Evolutionary conservation across 2,888 invertebrate species (phyloP).

Genomic region (Malthinus flaveolus): DNA sequence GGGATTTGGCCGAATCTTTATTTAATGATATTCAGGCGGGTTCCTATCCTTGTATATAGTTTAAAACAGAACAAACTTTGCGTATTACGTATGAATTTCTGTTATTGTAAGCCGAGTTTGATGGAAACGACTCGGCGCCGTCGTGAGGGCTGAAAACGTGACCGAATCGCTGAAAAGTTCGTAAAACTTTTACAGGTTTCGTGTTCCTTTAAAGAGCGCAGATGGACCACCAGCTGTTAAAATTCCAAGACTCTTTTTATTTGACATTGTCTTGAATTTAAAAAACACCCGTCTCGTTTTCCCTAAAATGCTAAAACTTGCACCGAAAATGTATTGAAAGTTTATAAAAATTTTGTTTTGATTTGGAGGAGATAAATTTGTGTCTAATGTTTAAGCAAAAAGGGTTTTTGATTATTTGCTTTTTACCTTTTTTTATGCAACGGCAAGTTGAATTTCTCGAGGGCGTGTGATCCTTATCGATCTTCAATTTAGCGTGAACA

Average conservation of each 20-base stretch:
- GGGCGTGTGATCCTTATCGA: conserved; percentile 11
- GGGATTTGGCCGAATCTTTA: too few species aligned
- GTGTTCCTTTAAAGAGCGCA: conserved; percentile 18
- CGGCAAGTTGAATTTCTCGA: conserved; percentile 7
- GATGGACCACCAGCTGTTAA: conserved; percentile 18
- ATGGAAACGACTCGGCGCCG: not conserved
- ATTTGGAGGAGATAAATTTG: too few species aligned
- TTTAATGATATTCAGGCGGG: too few species aligned
- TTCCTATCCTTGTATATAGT: too few species aligned
- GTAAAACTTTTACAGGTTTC: conserved; percentile 17
- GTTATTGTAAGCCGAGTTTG: conserved; percentile 1
- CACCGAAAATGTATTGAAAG: too few species aligned
- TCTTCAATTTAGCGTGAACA: conserved; percentile 8
- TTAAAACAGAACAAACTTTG: not conserved
- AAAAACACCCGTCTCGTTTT: not conserved
- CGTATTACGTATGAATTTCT: not conserved
- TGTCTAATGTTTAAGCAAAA: too few species aligned
- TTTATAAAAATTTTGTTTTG: too few species aligned
- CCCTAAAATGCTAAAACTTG: too few species aligned
- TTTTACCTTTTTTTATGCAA: conserved; percentile 7
- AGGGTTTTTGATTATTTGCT: conserved; percentile 12
- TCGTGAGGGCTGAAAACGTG: conserved; percentile 16
- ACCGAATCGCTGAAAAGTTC: conserved; percentile 14
- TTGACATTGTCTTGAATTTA: conserved; percentile 18
- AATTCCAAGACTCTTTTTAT: conserved; percentile 10